Base-by-base conservation (phyloP, 1,140 invertebrate genomes). In the Pseudomyrmex dendroicus region DNA sequence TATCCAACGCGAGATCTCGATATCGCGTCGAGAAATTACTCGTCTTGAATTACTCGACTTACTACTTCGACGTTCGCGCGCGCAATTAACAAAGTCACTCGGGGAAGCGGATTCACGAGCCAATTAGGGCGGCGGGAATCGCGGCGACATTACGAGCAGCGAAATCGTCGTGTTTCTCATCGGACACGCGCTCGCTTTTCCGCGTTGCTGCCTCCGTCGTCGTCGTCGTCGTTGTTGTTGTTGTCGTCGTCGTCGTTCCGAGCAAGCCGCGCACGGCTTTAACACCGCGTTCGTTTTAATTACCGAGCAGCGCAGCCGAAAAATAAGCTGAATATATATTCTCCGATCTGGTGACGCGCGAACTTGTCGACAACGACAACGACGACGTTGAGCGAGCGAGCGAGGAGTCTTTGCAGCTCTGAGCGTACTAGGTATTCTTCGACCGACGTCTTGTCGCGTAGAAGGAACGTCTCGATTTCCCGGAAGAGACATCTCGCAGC, bases 61-160 rank as follows among this genome's bases (percentile, higher is more conserved):
- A 72, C 76, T 35, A 59, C 20, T 59, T 61, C 50, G 54, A 44
- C 76, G n/a, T 59, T 57, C 25, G 64, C 76, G 76, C 76, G n/a
- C 50, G 70, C 66, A 78, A 78, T 78, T 78, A 78, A 78, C 64
- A 78, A 78, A 78, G 76, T 78, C 76, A 70, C 70, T 20, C 64
- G 48, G 54, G 35, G 48, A 22, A 59, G 12, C 64, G 4, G 64
- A 54, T 77, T 66, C 17, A 46, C 22, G 3, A 17, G 76, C 76
- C 76, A 80, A 80, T 80, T 80, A 80, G 66, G 22, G n/a, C 76
- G 20, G 44, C 54, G 20, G 35, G 50, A 17, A 46, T 67, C 74
- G 74, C 35, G 73, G 22, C 48, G 74, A 2, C 20, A 61, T 48
- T 73, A 73, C 70, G 35, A 13, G 12, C 5, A 1, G 46, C 57